Conservation (phyloP, 2,113 vertebrate genomes). For the Athene cunicularia region DNA sequence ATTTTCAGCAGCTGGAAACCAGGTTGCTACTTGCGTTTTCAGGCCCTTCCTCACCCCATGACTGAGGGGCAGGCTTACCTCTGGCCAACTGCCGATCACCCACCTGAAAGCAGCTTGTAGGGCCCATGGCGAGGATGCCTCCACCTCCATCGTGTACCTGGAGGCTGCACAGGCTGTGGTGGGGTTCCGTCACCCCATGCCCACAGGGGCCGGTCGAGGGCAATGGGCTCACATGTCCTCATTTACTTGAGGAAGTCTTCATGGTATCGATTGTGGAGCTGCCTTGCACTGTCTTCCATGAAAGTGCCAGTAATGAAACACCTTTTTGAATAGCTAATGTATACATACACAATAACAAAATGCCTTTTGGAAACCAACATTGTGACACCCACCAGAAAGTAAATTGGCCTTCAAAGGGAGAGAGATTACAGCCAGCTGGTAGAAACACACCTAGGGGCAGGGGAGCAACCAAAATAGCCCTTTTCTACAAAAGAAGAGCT, state of each 20-base stretch:
- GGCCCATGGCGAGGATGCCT: fast-evolving
- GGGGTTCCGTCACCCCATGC: background rate
- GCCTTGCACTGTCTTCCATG: fast-evolving
- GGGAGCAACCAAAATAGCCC: background rate
- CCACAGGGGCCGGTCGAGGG: fast-evolving
- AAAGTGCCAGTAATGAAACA: fast-evolving
- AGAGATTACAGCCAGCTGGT: background rate
- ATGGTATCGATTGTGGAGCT: fast-evolving
- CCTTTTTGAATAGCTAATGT: background rate
- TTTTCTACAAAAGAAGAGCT: background rate
- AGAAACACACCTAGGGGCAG: background rate
- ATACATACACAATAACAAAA: background rate
- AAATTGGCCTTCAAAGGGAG: background rate
- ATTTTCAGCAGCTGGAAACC: background rate
- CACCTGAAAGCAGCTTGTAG: background rate
- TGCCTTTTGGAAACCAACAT: background rate
- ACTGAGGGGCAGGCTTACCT: background rate
- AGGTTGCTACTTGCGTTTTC: background rate
- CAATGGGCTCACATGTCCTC: fast-evolving
- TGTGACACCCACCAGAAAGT: background rate
- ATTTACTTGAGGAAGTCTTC: background rate
- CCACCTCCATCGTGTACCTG: fast-evolving
- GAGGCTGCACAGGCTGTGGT: fast-evolving
- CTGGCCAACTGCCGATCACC: fast-evolving
- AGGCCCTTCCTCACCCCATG: fast-evolving